Evolutionary conservation across 2,113 vertebrate genomes (phyloP).

Genomic region (Saguinus midas): DNA sequence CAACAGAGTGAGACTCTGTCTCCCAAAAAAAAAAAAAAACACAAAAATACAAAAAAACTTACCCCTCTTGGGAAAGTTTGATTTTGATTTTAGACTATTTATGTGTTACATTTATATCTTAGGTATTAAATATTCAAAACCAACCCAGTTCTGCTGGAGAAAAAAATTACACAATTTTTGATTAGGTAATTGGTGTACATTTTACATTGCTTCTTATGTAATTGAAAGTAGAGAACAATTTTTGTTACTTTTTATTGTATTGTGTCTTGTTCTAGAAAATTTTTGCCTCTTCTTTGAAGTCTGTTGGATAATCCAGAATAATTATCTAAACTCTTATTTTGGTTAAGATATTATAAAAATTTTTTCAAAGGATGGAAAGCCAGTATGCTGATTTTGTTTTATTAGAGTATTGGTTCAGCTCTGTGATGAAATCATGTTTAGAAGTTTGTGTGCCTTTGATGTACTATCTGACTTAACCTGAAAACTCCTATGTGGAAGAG

Average conservation of each 20-base stretch:
- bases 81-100: background rate
- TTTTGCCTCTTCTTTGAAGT: background rate
- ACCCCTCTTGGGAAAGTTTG: background rate
- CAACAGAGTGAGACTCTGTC: too few species aligned
- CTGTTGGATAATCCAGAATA: background rate
- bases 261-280: background rate
- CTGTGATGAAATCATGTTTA: background rate
- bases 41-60: background rate
- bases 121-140: conserved; percentile 22
- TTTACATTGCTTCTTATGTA: background rate
- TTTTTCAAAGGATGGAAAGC: background rate
- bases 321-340: background rate
- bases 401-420: background rate
- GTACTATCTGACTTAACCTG: background rate
- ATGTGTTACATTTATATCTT: background rate
- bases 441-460: background rate
- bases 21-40: too few species aligned
- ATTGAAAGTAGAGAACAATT: background rate
- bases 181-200: background rate
- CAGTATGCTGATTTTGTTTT: background rate
- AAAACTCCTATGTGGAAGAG: background rate
- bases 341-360: background rate
- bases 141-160: background rate
- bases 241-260: background rate
- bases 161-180: background rate